These are phyloP conservation scores for Meloidogyne hapla DNA, from an alignment of 1,140 invertebrate species.

Conservation along the genomic window DNA sequence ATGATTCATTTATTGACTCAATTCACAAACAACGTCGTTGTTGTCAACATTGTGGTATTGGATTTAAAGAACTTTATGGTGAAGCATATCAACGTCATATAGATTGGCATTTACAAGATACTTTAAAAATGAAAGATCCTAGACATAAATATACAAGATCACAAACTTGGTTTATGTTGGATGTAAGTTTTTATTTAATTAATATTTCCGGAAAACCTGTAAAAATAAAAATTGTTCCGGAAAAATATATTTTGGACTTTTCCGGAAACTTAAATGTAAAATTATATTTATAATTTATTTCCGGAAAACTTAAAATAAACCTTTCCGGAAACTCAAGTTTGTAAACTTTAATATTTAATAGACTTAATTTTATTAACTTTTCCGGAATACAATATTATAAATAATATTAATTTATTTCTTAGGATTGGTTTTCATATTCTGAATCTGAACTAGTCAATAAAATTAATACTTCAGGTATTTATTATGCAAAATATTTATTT, in stretches of 20 bases:
- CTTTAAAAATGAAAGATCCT: slow-evolving; percentile 31
- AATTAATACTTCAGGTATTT: background rate
- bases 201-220: too few species aligned
- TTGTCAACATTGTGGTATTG: slow-evolving; percentile 54
- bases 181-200: slow-evolving; percentile 13
- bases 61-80: slow-evolving; percentile 42
- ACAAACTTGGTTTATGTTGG: slow-evolving; percentile 38
- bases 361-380: slow-evolving; percentile 6
- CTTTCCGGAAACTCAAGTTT: too few species aligned
- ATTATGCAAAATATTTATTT: background rate
- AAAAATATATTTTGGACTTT: too few species aligned
- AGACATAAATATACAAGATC: slow-evolving; percentile 22
- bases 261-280: too few species aligned
- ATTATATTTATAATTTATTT: too few species aligned
- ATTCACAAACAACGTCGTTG: slow-evolving; percentile 37
- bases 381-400: slow-evolving; percentile 11
- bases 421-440: slow-evolving; percentile 49
- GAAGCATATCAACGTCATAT: slow-evolving; percentile 51
- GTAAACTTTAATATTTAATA: too few species aligned
- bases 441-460: slow-evolving; percentile 48
- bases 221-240: too few species aligned
- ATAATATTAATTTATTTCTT: slow-evolving; percentile 19
- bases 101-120: slow-evolving; percentile 54
- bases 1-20: slow-evolving; percentile 52
- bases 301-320: too few species aligned